phyloP scores from a whole-genome alignment of 2,888 invertebrate genomes.

The Helicoverpa assulta region DNA sequence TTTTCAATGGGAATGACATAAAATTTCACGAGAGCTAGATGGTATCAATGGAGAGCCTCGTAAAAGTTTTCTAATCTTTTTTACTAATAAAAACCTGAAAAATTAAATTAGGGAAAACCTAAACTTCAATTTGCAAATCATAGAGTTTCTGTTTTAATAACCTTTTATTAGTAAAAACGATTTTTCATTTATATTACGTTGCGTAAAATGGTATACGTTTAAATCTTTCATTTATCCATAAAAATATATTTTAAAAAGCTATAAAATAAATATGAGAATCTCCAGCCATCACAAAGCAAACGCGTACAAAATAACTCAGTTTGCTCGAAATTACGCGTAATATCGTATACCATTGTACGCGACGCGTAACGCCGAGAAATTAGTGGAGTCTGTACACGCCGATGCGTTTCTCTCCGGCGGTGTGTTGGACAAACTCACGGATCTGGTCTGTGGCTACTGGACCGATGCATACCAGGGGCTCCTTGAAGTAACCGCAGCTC shows the following conservation, averaged over 20 bases:
- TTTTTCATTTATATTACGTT: constrained; percentile 27
- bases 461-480: constrained; percentile 96
- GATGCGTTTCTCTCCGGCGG: constrained; percentile 95
- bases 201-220: constrained; percentile 42
- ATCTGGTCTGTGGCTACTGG: constrained; percentile 95
- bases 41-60: constrained; percentile 52
- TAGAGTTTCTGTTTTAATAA: constrained; percentile 23
- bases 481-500: constrained; percentile 98
- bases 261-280: not conserved
- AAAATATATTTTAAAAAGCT: not conserved
- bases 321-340: not conserved
- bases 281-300: constrained; percentile 28
- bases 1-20: constrained; percentile 50
- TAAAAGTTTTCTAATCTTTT: constrained; percentile 52
- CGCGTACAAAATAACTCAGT: not conserved
- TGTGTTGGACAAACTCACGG: constrained; percentile 92
- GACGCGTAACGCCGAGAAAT: constrained; percentile 50
- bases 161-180: constrained; percentile 66
- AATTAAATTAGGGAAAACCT: constrained; percentile 5
- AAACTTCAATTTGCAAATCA: constrained; percentile 49
- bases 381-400: constrained; percentile 91
- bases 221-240: not conserved
- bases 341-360: constrained; percentile 51
- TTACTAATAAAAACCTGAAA: constrained; percentile 66
- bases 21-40: constrained; percentile 57